Conservation (phyloP, 2,797 vertebrate species). For the Muraenolepis orangiensis region DNA sequence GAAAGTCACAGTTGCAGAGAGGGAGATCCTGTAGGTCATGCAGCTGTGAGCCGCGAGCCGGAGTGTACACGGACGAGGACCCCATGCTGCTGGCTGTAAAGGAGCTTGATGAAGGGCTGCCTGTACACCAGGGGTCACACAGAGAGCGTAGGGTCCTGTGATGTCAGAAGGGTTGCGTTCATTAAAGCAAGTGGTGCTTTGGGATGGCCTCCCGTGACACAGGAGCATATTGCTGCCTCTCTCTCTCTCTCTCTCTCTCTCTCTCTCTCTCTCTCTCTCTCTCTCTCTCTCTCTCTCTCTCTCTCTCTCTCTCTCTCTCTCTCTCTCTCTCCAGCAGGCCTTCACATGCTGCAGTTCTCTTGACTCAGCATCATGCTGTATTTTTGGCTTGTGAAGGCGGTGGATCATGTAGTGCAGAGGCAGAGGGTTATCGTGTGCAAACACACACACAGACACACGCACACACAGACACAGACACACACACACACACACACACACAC, state of each 20-base stretch:
- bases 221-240: neutral
- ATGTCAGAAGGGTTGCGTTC: conserved; percentile 2
- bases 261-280: neutral
- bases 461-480: neutral
- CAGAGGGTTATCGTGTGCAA: neutral
- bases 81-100: no score
- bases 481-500: no score
- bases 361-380: conserved; percentile 21
- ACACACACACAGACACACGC: conserved; percentile 4
- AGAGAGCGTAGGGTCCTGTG: neutral
- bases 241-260: conserved; percentile 2
- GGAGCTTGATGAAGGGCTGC: neutral
- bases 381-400: neutral
- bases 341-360: conserved; percentile 25
- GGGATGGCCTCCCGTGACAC: neutral
- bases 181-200: neutral
- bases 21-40: neutral
- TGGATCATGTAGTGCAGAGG: conserved; percentile 16
- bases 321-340: neutral
- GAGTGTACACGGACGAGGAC: no score
- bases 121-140: neutral
- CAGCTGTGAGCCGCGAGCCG: neutral
- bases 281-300: conserved; percentile 1
- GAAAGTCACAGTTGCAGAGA: conserved; percentile 26
- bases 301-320: neutral